A percentile compares a stretch with the other conserved stretches of the same genome.
phyloP scores from a whole-genome alignment of 2,888 invertebrate genomes.

The Alsophila aescularia region DNA sequence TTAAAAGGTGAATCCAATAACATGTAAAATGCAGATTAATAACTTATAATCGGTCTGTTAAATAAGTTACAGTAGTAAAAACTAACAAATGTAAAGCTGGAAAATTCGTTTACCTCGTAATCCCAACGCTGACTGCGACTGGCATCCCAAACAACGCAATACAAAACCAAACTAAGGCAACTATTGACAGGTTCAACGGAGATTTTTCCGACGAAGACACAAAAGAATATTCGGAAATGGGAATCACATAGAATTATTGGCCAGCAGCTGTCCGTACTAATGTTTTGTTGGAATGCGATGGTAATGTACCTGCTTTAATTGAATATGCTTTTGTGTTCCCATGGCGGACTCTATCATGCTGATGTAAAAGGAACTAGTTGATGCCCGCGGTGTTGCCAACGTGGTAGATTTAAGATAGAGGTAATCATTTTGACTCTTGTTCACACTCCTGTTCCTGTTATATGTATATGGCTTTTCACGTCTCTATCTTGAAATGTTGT shows the following conservation, averaged over 20 bases:
- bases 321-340: too few species aligned
- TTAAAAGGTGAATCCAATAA: too few species aligned
- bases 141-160: slow-evolving; percentile 36
- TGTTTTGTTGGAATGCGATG: slow-evolving; percentile 32
- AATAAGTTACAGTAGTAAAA: not conserved
- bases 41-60: too few species aligned
- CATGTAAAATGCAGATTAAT: too few species aligned
- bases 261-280: slow-evolving; percentile 45
- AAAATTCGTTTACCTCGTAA: not conserved
- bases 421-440: too few species aligned
- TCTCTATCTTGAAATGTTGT: too few species aligned
- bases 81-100: not conserved
- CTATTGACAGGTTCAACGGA: slow-evolving; percentile 56
- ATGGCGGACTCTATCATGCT: too few species aligned
- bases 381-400: too few species aligned
- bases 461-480: too few species aligned
- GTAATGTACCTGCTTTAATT: not conserved
- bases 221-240: slow-evolving; percentile 56
- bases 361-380: too few species aligned
- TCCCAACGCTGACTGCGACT: slow-evolving; percentile 26
- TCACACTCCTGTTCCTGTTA: too few species aligned
- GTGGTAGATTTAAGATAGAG: too few species aligned
- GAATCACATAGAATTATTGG: slow-evolving; percentile 53
- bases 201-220: slow-evolving; percentile 50
- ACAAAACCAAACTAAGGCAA: slow-evolving; percentile 55